A percentile compares a stretch with the other conserved stretches of the same genome.
Conservation (phyloP, 2,888 invertebrate species). For the Alloplasta piceator region DNA sequence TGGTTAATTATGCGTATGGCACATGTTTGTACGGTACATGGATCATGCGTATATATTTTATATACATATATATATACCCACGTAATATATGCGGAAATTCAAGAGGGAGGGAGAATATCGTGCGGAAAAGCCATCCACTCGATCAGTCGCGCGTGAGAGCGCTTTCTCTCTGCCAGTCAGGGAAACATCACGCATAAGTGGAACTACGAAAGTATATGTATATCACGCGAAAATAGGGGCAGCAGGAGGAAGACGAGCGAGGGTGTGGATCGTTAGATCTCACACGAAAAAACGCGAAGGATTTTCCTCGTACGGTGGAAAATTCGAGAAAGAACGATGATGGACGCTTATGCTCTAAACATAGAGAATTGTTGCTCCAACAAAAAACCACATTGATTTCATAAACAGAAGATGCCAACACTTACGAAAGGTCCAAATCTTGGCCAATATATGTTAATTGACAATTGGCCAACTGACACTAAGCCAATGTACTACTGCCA, state of each 20-base stretch:
- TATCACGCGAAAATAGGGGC: conserved; percentile 7
- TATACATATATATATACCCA: not conserved
- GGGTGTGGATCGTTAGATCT: not conserved
- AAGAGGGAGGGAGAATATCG: conserved; percentile 32
- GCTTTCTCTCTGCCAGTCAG: not conserved
- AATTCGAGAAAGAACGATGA: not conserved
- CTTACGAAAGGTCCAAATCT: no score
- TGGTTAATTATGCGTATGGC: conserved; percentile 40
- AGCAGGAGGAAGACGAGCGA: not conserved
- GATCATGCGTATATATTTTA: no score
- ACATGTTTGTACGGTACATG: not conserved
- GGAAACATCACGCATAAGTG: conserved; percentile 14
- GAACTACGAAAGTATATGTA: not conserved
- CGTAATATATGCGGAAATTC: conserved; percentile 39
- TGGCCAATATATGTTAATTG: no score
- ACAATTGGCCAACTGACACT: no score
- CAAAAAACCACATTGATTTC: no score
- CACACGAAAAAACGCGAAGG: not conserved
- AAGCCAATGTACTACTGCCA: no score
- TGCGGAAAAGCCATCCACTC: conserved; percentile 58
- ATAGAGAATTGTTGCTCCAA: no score
- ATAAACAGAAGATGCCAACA: no score
- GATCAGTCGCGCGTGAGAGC: conserved; percentile 47
- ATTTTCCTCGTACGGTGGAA: not conserved
- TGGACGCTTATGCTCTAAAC: no score